A percentile compares a stretch with the other conserved stretches of the same genome.
Evolutionary conservation across 2,113 vertebrate genomes (phyloP).

Genomic region (Condylura cristata): DNA sequence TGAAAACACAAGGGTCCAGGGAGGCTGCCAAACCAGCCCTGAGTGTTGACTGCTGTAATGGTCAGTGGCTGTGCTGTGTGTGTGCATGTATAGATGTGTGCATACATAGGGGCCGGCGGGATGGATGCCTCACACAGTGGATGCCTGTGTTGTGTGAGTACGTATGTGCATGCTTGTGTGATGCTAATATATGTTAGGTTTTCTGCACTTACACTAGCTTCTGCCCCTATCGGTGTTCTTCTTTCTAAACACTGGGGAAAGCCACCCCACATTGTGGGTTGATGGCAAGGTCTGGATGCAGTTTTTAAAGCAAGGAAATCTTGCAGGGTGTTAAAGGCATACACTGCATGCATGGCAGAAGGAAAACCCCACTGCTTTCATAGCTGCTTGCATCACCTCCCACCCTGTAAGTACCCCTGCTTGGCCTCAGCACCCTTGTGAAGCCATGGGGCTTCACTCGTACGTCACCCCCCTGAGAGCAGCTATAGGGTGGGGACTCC

Average conservation of each 20-base stretch:
- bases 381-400: neutral
- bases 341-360: neutral
- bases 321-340: neutral
- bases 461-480: neutral
- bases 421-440: neutral
- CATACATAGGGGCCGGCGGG: no score
- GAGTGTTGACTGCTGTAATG: neutral
- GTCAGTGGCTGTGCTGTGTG: neutral
- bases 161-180: neutral
- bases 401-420: neutral
- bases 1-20: neutral
- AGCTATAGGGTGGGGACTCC: neutral
- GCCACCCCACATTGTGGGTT: neutral
- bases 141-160: neutral
- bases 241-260: neutral
- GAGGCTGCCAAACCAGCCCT: neutral
- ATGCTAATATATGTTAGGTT: neutral
- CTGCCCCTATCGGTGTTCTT: neutral
- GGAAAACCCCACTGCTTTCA: neutral
- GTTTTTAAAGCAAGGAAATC: neutral
- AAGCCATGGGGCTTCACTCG: neutral
- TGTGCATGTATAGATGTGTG: neutral
- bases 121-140: no score
- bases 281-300: neutral
- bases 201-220: neutral